These are phyloP conservation scores for Bellardia bayeri DNA, from an alignment of 2,888 invertebrate genomes.

Conservation along the genomic window DNA sequence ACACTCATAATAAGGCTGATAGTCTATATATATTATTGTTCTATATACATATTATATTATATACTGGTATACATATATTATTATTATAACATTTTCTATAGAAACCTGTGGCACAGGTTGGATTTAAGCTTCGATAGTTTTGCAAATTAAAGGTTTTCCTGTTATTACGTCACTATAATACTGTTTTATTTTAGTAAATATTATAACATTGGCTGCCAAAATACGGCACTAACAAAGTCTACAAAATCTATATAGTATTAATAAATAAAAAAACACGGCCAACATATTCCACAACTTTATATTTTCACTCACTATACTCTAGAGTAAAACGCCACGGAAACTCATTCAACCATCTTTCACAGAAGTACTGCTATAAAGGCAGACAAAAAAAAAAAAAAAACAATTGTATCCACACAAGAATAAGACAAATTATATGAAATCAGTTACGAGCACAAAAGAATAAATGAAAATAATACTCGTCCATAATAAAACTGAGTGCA, in stretches of 20 bases:
- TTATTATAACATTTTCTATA: no score
- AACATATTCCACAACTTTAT: neutral
- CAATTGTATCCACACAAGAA: conserved; percentile 49
- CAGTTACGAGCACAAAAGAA: conserved; percentile 54
- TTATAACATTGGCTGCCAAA: no score
- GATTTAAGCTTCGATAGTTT: no score
- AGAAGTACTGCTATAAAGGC: neutral
- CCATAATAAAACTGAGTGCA: conserved; percentile 38
- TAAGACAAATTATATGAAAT: conserved; percentile 63
- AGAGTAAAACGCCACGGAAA: neutral
- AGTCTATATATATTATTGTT: no score
- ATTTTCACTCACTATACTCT: neutral
- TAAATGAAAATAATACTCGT: conserved; percentile 52
- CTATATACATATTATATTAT: no score
- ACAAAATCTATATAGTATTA: neutral
- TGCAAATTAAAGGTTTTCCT: no score
- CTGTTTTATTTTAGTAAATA: no score
- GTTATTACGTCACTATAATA: no score
- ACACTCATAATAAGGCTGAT: no score
- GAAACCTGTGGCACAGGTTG: no score
- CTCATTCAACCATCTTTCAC: neutral
- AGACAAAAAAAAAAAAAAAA: conserved; percentile 19
- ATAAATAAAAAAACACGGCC: neutral
- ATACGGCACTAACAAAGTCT: neutral
- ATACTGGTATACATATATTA: no score